phyloP scores from a whole-genome alignment of 1,140 invertebrate species.

The Tigriopus japonicus region DNA sequence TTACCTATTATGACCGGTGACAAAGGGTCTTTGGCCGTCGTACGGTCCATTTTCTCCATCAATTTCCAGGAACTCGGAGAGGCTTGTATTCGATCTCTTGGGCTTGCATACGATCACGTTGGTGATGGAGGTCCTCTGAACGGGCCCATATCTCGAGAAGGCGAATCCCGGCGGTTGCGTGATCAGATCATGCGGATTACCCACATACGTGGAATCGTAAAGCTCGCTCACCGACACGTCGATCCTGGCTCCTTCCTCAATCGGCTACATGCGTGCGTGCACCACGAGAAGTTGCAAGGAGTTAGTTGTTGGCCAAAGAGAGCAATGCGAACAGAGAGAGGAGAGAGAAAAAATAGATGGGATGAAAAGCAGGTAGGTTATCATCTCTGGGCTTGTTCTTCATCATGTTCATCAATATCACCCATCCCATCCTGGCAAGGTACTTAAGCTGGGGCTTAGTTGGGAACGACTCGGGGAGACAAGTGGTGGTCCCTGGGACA shows the following conservation, averaged over 20 bases:
- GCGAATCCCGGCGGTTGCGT: constrained; percentile 38
- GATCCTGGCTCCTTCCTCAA: constrained; percentile 63
- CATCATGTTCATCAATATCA: no score
- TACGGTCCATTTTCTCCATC: constrained; percentile 23
- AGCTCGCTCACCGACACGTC: constrained; percentile 86
- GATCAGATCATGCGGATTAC: constrained; percentile 77
- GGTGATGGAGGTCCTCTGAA: constrained; percentile 61
- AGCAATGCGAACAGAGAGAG: no score
- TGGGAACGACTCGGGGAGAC: no score
- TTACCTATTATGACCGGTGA: constrained; percentile 70
- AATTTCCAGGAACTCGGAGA: constrained; percentile 53
- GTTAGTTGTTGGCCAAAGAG: no score
- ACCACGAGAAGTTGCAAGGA: no score
- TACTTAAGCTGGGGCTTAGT: no score
- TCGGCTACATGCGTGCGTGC: constrained; percentile 32
- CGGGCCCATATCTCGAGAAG: constrained; percentile 43
- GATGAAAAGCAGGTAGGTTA: no score
- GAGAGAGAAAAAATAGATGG: no score
- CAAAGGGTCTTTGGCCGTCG: constrained; percentile 58
- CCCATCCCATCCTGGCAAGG: no score
- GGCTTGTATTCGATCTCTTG: constrained; percentile 42
- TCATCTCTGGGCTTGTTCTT: no score
- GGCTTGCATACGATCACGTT: constrained; percentile 73
- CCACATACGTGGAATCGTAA: constrained; percentile 85
- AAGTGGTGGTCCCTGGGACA: no score